Evolutionary conservation across 2,888 invertebrate genomes (phyloP), one percentile per base, ranked within the genome.

Genomic region (Phania funesta): DNA sequence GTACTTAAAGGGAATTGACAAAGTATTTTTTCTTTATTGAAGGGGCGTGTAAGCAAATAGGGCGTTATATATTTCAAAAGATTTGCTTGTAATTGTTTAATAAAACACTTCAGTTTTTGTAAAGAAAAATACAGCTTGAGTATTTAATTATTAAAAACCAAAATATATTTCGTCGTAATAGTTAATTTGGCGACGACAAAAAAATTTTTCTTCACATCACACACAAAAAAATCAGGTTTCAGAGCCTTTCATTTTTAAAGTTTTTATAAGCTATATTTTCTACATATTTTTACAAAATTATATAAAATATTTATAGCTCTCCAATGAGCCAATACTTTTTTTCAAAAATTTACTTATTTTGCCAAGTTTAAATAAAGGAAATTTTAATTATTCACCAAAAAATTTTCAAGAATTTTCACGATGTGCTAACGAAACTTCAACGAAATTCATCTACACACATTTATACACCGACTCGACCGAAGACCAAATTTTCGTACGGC

Each of bases 341-440:
- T 18, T 41, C 16, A 1, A 41, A 44, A 54, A 41, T 60, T 44
- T 44, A 9, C 41, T 60, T 5, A 54, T 58, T 78, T 60, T 77
- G 24, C 54, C 16, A 32, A 46, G 32, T 32, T 65, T 50, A 35
- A 50, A 65, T 64, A 60, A 64, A 38, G 32, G 46, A 60, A 48
- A 41, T 74, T 78, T 74, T 50, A 82, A 78, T 82, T 82, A 78
- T 78, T 82, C 82, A 82, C 82, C 82, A 75, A 76, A 64, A 71
- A 71, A 38, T 58, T 82, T 78, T 82, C 82, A 82, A 82, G 82
- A 82, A 78, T 78, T 78, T 82, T 78, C 82, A 82, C 82, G 82
- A 82, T 82, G 82, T 78, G 82, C 78, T 82, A 82, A 82, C 82
- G 82, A 82, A 82, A 82, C 68, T 78, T 78, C 74, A 82, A 82